Base-by-base conservation (phyloP, 2,888 invertebrate species). In the Hydraecia micacea region DNA sequence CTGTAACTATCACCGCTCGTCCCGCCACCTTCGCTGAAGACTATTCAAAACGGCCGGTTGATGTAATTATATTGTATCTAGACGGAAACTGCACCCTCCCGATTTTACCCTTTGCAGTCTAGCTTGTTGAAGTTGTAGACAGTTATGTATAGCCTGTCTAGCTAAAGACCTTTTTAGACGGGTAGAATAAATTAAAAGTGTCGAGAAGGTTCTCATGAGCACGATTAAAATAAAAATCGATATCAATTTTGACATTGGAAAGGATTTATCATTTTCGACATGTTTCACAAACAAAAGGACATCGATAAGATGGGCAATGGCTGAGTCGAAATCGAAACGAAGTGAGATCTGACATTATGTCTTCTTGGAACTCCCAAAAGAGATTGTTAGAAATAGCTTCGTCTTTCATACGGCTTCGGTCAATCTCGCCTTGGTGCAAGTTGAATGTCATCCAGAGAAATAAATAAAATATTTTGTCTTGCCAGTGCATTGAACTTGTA, bases 61-160 rank as follows among this genome's bases (percentile, higher is more conserved):
- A 32, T 60, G 49, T 72, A 32, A 63, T 81, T 72, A 62, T n/a
- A 72, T 68, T 60, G 15, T 68, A 72, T 84, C 84, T 81, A 81
- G 81, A 84, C 81, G 15, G 67, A 39, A 72, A 39, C 15, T 39
- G 5, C 60, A 46, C 58, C 5, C 32, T 5, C 55, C 8, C 63
- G 2, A 58, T 79, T n/a, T 18, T 28, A 32, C 42, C n/a, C 49
- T 49, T 58, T 21, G 6, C 28, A 60, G 77, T 80, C 58, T 69
- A 52, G 65, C 6, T 28, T 52, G 42, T n/a, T 65, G 1, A 42
- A 42, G 21, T 36, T 65, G 13, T 28, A 58, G 21, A 70, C 13
- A 60, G 25, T 6, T 66, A 46, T 36, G 3, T 18, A 39, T 28
- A 25, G 18, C 52, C 36, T 55, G 52, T 28, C 39, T 81, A 28